These are phyloP conservation scores for Pavo muticus DNA, from an alignment of 2,113 vertebrate genomes.

Conservation along the genomic window DNA sequence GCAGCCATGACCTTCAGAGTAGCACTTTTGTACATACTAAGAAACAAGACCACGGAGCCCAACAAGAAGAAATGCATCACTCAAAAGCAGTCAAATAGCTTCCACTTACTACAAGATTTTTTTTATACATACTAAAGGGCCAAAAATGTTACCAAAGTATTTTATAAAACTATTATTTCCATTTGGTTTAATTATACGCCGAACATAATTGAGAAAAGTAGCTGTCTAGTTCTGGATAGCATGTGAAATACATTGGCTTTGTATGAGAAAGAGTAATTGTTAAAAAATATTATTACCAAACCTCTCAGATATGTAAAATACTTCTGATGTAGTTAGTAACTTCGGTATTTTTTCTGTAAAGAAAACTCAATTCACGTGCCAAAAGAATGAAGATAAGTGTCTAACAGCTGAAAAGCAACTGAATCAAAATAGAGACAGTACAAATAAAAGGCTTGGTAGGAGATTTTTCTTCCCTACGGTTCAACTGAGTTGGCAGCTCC, in stretches of 20 bases:
- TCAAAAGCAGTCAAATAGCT: not conserved
- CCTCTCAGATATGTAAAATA: not conserved
- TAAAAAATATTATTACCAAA: slow-evolving; percentile 36
- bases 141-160: not conserved
- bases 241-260: slow-evolving; percentile 9
- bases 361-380: not conserved
- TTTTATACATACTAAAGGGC: not conserved
- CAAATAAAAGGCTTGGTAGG: not conserved
- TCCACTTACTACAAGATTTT: not conserved
- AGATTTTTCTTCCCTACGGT: not conserved
- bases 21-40: not conserved
- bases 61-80: not conserved
- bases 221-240: not conserved
- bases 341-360: not conserved
- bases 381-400: not conserved
- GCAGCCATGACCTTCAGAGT: not conserved
- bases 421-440: not conserved
- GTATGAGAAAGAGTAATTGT: not conserved
- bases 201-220: not conserved
- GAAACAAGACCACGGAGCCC: not conserved
- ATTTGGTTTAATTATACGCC: slow-evolving; percentile 39
- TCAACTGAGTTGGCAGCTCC: not conserved
- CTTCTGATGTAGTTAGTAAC: not conserved
- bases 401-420: not conserved
- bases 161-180: slow-evolving; percentile 17